Base-by-base conservation (phyloP, 1,140 invertebrate genomes). In the Drosophila fuyamai region DNA sequence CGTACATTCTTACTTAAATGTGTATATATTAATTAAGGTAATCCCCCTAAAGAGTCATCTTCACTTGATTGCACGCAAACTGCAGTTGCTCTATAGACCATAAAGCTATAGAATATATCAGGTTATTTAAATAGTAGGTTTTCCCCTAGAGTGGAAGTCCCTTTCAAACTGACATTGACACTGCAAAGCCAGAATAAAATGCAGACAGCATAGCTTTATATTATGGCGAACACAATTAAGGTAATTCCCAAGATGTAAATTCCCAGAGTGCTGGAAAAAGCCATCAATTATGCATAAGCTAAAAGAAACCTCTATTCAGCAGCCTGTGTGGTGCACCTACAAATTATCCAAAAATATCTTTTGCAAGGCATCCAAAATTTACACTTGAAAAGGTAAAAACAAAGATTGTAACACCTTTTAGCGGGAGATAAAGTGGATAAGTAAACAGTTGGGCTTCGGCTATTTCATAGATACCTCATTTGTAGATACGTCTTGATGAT, bases 131-230 rank as follows among this genome's bases (percentile, higher is more conserved):
- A 43, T 53, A 2, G 9, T 50, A 32, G 61, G 18, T 10, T 53
- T 68, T 48, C 48, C 41, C 65, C 51, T 18, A 8, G 8, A 13
- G 23, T 16, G 23, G 4, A 9, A 41, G 46, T 51, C 50, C 60
- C 36, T 7, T 9, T n/a, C 27, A 29, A 29, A 29, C 6, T 48
- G 47, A 29, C 46, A 48, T 50, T 14, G 27, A 29, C 3, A 9
- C 13, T 0, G 2, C 48, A 16, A 36, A 46, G 38, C 47, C 10
- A n/a, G 29, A 18, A 65, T 66, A 51, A 51, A 65, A 14, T 35
- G 65, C 46, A 60, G 65, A 66, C 47, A 68, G 60, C 65, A 68
- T 66, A 43, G 32, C 10, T 65, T 66, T 27, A 50, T 36, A 43
- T 59, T 2, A 27, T 67, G 8, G 16, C 8, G n/a, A 41, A n/a